Percentiles rank a stretch among this genome's conserved stretches.
Conservation (phyloP, 2,888 invertebrate species). For the Diarsia mendica region DNA sequence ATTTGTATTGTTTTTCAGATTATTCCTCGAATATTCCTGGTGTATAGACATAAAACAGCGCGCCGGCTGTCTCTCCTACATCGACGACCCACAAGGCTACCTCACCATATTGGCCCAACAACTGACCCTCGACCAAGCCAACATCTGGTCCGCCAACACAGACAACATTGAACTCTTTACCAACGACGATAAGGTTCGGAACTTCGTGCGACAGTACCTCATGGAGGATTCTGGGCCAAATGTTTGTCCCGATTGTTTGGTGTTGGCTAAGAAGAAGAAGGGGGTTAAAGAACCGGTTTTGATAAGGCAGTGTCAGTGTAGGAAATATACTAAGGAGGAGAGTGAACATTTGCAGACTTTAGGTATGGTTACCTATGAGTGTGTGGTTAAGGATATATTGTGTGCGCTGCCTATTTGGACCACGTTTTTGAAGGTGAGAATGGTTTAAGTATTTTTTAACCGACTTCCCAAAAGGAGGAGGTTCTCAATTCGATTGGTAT, state of each 20-base stretch:
- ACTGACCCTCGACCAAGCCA: conserved; percentile 93
- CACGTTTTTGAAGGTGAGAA: conserved; percentile 91
- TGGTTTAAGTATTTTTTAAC: no score
- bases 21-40: conserved; percentile 92
- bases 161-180: conserved; percentile 94
- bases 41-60: conserved; percentile 96
- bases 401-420: conserved; percentile 94
- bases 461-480: no score
- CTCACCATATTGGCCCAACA: conserved; percentile 94
- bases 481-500: no score
- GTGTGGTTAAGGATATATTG: conserved; percentile 94
- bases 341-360: conserved; percentile 90
- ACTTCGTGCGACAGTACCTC: conserved; percentile 93
- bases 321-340: conserved; percentile 84
- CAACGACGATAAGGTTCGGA: conserved; percentile 92
- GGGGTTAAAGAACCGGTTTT: conserved; percentile 69
- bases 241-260: conserved; percentile 75
- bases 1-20: conserved; percentile 78
- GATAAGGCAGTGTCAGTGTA: conserved; percentile 75
- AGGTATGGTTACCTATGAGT: conserved; percentile 94
- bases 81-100: conserved; percentile 95
- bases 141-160: conserved; percentile 92
- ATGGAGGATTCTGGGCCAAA: conserved; percentile 66
- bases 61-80: conserved; percentile 96
- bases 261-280: conserved; percentile 70